phyloP scores from a whole-genome alignment of 2,797 vertebrate genomes.

The Gallinago nigripennis region DNA sequence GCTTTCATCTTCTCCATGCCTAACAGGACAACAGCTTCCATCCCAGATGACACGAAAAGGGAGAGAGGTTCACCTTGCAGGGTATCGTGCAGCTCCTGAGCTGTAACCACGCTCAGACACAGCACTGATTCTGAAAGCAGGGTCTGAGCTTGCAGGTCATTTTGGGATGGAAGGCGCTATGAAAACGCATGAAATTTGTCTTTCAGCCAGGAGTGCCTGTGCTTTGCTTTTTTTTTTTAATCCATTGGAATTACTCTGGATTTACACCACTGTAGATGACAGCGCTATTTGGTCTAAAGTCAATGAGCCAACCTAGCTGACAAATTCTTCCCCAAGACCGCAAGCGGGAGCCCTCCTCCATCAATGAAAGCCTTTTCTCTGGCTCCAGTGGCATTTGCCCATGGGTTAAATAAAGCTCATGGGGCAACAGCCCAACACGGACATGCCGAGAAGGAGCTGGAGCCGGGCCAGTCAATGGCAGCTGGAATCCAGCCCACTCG shows the following conservation, averaged over 20 bases:
- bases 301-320: not conserved
- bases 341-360: not conserved
- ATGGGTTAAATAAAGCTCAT: not conserved
- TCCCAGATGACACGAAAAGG: accelerated
- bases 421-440: not conserved
- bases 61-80: accelerated
- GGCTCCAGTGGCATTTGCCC: not conserved
- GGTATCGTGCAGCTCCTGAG: not conserved
- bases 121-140: not conserved
- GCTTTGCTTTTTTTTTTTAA: not conserved
- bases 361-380: not conserved
- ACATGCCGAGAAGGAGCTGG: not conserved
- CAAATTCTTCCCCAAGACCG: not conserved
- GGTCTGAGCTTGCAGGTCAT: accelerated
- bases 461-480: not conserved
- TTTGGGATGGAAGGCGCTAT: not conserved
- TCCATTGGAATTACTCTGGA: not conserved
- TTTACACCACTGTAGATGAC: not conserved
- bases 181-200: not conserved
- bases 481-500: not conserved
- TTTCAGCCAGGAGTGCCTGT: not conserved
- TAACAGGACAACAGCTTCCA: not conserved
- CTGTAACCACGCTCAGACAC: accelerated
- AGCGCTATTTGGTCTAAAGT: not conserved
- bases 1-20: accelerated